These are phyloP conservation scores for Chrysoperla carnea DNA, from an alignment of 1,140 invertebrate genomes.

Conservation along the genomic window DNA sequence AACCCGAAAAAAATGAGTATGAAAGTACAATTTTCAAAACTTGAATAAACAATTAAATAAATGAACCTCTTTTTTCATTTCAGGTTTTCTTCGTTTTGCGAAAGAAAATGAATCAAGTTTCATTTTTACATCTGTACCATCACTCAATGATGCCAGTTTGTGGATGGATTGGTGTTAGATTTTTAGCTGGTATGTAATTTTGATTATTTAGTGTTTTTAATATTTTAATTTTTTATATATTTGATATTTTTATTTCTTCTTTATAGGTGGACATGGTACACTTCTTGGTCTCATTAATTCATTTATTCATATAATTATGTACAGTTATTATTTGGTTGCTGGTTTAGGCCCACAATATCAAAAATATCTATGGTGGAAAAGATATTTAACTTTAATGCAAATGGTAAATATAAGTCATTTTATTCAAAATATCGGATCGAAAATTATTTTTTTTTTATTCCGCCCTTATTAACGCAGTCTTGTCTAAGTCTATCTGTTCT, in stretches of 20 bases:
- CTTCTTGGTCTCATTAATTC: constrained; percentile 73
- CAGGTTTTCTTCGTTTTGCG: constrained; percentile 64
- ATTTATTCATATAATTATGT: constrained; percentile 72
- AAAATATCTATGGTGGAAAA: constrained; percentile 87
- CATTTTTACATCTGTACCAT: constrained; percentile 59
- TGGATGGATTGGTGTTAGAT: constrained; percentile 74
- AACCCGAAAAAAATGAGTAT: too few relatives aligned
- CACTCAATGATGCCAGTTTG: constrained; percentile 53
- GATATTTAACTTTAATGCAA: constrained; percentile 69
- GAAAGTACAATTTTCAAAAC: too few relatives aligned
- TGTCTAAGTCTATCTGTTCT: too few relatives aligned
- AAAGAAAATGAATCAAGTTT: constrained; percentile 60
- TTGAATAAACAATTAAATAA: too few relatives aligned
- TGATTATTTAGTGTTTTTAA: neutral
- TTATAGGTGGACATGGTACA: constrained; percentile 59
- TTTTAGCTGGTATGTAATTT: constrained; percentile 32
- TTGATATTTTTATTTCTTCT: neutral
- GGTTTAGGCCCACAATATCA: constrained; percentile 65
- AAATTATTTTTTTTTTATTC: neutral
- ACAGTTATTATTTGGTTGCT: constrained; percentile 65
- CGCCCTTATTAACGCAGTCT: neutral
- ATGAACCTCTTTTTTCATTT: too few relatives aligned
- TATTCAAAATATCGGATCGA: too few relatives aligned
- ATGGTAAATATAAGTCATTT: constrained; percentile 33
- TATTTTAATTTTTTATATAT: neutral